Conservation (phyloP, 2,888 invertebrate genomes). For the Tetheella fluctuosa region DNA sequence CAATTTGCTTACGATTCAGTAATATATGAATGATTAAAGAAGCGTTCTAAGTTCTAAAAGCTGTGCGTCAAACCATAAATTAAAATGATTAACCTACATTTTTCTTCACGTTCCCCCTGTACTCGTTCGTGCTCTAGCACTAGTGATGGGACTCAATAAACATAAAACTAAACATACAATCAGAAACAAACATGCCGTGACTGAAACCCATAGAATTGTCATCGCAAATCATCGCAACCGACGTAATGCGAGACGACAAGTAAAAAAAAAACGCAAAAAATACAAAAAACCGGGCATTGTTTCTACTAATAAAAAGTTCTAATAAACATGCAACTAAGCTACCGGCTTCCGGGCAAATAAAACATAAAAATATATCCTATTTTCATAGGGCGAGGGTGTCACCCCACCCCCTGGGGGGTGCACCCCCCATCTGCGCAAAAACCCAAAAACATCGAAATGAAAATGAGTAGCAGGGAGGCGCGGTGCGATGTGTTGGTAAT, state of each 20-base stretch:
- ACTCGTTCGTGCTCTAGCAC: background rate
- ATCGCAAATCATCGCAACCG: slow-evolving; percentile 65
- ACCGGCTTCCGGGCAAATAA: slow-evolving; percentile 83
- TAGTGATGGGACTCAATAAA: background rate
- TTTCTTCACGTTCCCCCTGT: background rate
- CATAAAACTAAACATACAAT: slow-evolving; percentile 37
- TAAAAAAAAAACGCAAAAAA: slow-evolving; percentile 35
- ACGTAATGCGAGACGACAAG: slow-evolving; percentile 27
- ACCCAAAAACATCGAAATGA: slow-evolving; percentile 85
- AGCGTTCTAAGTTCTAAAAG: no score
- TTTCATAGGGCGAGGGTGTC: slow-evolving; percentile 81
- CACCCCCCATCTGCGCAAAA: slow-evolving; percentile 80
- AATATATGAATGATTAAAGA: no score
- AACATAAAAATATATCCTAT: slow-evolving; percentile 85
- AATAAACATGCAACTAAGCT: slow-evolving; percentile 85
- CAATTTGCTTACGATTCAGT: no score
- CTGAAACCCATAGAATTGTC: slow-evolving; percentile 61
- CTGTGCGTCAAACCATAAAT: background rate
- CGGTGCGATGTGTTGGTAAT: slow-evolving; percentile 79
- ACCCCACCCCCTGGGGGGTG: slow-evolving; percentile 32
- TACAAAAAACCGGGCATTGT: slow-evolving; percentile 63
- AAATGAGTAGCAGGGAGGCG: slow-evolving; percentile 80
- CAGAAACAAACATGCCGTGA: slow-evolving; percentile 71
- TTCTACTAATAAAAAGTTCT: slow-evolving; percentile 83
- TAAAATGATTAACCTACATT: slow-evolving; percentile 2